Percentiles rank a stretch among this genome's conserved stretches.
phyloP scores from a whole-genome alignment of 64 coral and sea anemone species.

The Montipora cactus region DNA sequence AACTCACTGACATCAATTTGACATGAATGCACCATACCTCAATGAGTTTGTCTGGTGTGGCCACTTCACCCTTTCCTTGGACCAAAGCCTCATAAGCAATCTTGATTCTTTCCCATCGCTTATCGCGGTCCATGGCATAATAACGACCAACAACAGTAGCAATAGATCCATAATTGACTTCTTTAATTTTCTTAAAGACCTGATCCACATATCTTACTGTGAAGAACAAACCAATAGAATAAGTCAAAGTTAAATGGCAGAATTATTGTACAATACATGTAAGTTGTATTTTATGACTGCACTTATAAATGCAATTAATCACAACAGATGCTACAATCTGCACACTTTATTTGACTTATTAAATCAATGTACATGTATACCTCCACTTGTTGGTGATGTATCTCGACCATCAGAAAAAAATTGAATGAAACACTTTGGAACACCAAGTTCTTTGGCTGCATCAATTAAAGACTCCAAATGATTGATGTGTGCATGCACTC shows the following conservation, averaged over 20 bases:
- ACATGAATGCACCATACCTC: constrained; percentile 36
- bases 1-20: too few species aligned
- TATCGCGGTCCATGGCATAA: constrained; percentile 99
- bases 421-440: constrained; percentile 96
- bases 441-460: constrained; percentile 90
- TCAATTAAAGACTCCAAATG: constrained; percentile 95
- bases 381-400: constrained; percentile 97
- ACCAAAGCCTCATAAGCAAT: constrained; percentile 96
- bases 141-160: constrained; percentile 92
- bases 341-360: background rate
- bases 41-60: constrained; percentile 86
- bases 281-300: background rate
- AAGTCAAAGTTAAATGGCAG: background rate
- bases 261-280: background rate
- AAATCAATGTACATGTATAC: constrained; percentile 38
- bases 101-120: constrained; percentile 97
- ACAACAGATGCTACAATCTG: background rate
- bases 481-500: constrained; percentile 93
- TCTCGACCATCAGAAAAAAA: constrained; percentile 99
- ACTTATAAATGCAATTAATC: background rate
- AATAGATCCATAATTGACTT: constrained; percentile 95
- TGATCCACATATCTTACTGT: constrained; percentile 93
- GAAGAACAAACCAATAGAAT: background rate
- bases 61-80: constrained; percentile 87
- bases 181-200: constrained; percentile 91